Evolutionary conservation across 2,113 vertebrate species (phyloP).

Genomic region (Anarhynchus alexandrinus): DNA sequence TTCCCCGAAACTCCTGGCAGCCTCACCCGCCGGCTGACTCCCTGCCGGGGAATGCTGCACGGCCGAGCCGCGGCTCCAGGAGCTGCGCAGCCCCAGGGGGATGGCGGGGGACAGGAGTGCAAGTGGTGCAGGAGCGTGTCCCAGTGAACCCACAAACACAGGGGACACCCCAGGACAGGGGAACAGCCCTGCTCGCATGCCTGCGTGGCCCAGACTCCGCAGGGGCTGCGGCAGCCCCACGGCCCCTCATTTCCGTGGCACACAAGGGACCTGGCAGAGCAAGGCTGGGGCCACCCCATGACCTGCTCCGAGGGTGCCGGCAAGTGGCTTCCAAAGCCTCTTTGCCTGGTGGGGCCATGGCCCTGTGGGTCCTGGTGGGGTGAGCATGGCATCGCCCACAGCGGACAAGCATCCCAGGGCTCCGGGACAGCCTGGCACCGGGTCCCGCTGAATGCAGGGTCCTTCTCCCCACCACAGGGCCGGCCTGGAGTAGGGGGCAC

Average conservation of each 20-base stretch:
- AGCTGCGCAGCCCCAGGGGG: background rate
- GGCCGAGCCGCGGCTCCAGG: background rate
- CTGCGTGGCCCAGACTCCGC: background rate
- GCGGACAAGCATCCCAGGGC: fast-evolving
- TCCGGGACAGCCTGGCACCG: background rate
- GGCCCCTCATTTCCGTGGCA: background rate
- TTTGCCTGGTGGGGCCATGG: background rate
- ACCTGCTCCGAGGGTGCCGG: background rate
- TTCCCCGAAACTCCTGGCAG: background rate
- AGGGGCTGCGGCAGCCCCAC: background rate
- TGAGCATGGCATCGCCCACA: fast-evolving
- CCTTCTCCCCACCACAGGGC: fast-evolving
- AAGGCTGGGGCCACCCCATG: fast-evolving
- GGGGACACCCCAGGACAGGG: background rate
- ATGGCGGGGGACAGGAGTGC: background rate
- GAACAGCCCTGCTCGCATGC: fast-evolving
- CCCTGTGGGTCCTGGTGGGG: background rate
- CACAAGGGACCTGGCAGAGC: background rate
- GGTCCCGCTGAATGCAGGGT: background rate
- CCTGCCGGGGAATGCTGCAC: background rate
- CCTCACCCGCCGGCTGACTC: background rate
- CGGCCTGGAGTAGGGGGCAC: background rate
- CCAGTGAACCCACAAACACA: background rate
- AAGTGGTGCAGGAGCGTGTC: fast-evolving
- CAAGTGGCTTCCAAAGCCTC: background rate